Conservation (phyloP, 2,113 vertebrate species). For the Cinclus mexicanus region DNA sequence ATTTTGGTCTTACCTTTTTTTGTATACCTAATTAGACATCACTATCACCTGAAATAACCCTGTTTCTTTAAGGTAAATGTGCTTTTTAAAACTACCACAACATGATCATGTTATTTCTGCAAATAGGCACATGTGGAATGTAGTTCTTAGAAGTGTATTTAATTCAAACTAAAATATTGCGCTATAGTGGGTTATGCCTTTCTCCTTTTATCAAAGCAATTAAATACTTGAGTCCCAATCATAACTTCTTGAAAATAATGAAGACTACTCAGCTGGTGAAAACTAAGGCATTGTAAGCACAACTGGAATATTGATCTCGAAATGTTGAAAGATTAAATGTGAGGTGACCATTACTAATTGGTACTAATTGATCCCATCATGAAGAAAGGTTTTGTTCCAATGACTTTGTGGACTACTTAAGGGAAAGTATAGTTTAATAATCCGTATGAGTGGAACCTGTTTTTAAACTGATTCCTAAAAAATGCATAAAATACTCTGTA, state of each 20-base stretch:
- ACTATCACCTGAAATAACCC: background rate
- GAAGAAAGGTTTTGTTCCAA: background rate
- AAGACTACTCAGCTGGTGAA: background rate
- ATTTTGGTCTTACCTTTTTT: background rate
- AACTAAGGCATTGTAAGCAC: background rate
- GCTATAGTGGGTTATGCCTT: background rate
- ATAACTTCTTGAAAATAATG: background rate
- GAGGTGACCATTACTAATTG: background rate
- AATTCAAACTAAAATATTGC: background rate
- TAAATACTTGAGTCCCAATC: background rate
- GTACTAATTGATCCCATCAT: background rate
- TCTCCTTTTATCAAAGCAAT: background rate
- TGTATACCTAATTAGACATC: background rate
- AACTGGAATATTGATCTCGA: background rate
- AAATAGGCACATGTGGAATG: background rate
- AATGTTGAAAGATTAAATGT: background rate
- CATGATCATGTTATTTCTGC: background rate
- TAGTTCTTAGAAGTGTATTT: background rate
- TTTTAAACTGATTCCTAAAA: background rate
- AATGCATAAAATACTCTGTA: background rate
- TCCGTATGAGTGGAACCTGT: background rate
- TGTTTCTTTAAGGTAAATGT: background rate
- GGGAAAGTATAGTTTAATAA: background rate
- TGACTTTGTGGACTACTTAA: background rate
- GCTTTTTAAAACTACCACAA: background rate